These are phyloP conservation scores for Eristalis pertinax DNA, from an alignment of 2,888 invertebrate genomes.

Conservation along the genomic window DNA sequence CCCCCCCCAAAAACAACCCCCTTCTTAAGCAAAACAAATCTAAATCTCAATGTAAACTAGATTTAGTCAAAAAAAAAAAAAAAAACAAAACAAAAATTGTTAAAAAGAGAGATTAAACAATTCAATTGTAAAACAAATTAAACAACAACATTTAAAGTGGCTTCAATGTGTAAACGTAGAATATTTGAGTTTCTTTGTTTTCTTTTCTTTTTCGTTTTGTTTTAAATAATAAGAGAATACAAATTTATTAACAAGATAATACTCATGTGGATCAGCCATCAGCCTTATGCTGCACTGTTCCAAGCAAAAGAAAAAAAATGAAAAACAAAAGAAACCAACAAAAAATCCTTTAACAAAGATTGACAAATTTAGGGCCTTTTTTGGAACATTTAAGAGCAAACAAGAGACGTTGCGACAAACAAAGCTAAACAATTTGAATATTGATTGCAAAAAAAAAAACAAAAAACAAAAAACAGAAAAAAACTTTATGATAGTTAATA, in stretches of 20 bases:
- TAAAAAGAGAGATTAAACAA: slow-evolving; percentile 28
- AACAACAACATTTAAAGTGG: slow-evolving; percentile 52
- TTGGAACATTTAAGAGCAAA: slow-evolving; percentile 59
- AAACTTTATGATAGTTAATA: slow-evolving; percentile 57
- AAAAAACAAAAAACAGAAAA: too few species aligned
- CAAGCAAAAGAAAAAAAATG: too few species aligned
- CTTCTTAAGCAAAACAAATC: slow-evolving; percentile 43
- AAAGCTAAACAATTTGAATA: slow-evolving; percentile 40
- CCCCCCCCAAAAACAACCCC: neutral
- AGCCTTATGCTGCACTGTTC: slow-evolving; percentile 14
- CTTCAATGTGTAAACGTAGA: slow-evolving; percentile 55
- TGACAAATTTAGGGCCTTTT: slow-evolving; percentile 63
- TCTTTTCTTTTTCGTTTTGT: slow-evolving; percentile 2
- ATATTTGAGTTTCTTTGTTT: neutral
- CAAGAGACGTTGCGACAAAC: slow-evolving; percentile 60
- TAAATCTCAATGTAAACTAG: slow-evolving; percentile 64
- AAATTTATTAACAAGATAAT: slow-evolving; percentile 72
- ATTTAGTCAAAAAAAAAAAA: slow-evolving; percentile 44
- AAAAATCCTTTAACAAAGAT: slow-evolving; percentile 73
- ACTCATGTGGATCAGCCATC: slow-evolving; percentile 52
- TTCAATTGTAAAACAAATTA: slow-evolving; percentile 44
- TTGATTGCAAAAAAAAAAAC: slow-evolving; percentile 54
- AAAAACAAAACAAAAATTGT: slow-evolving; percentile 18
- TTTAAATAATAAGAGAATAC: slow-evolving; percentile 38
- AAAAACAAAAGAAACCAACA: slow-evolving; percentile 71